Evolutionary conservation across 2,797 vertebrate genomes (phyloP), one percentile per base, ranked within the genome.

Genomic region (Saxicola maurus): DNA sequence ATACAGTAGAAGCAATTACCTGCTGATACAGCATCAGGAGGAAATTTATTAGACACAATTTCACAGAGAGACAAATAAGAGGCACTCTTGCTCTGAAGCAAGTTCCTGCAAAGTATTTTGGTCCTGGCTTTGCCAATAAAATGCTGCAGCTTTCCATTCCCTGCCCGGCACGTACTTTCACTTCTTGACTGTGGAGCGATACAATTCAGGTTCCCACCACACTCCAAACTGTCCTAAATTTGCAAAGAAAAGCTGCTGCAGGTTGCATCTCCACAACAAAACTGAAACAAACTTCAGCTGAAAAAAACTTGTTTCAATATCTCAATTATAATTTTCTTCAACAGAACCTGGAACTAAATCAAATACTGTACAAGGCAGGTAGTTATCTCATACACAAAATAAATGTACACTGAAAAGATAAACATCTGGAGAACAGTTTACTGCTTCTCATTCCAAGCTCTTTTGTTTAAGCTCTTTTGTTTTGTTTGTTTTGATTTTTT

Each of bases 151-250:
- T 72, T 85, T 79, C 42, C 10, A 59, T 69, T 93, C 46, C 38
- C 68, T 21, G 17, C 35, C 55, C 59, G 24, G 37, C 37, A 55
- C 49, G 28, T 38, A 67, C 84, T 89, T 90, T 86, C 56, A 83
- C 68, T 87, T 96, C 84, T 82, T 89, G 53, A 68, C 45, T 35
- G 61, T 7, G 68, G 27, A 69, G 14, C 1, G 3, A 79, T 69
- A 82, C 49, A 89, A 93, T 42, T 92, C 75, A 76, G 67, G 51
- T 79, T 86, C 92, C 46, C 35, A 80, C 78, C 46, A 53, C 35
- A 52, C 51, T 79, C 81, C 91, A 89, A 91, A 75, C 84, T 96
- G 78, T 94, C 71, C 90, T 95, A 86, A 92, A 95, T 89, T 73
- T 25, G 16, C 9, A 57, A 80, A 87, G 72, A 28, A 68, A 86